These are phyloP conservation scores for Tinea trinotella DNA, from an alignment of 2,888 invertebrate species.

Conservation along the genomic window DNA sequence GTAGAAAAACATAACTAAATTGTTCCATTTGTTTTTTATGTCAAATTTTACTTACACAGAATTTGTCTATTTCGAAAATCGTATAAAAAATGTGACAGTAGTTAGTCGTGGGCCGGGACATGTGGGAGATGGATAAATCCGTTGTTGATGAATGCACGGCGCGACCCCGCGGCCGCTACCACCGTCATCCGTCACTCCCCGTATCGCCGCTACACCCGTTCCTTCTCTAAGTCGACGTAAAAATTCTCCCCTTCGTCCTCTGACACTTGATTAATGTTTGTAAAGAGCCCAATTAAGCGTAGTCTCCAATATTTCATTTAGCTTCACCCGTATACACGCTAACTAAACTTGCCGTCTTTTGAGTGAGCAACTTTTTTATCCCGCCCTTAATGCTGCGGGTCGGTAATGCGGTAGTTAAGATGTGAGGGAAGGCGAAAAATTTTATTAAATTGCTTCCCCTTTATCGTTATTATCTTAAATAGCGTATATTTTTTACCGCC, in stretches of 20 bases:
- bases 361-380: conserved; percentile 19
- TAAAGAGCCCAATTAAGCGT: conserved; percentile 67
- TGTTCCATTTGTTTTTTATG: background rate
- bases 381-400: conserved; percentile 6
- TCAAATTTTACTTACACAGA: background rate
- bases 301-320: conserved; percentile 52
- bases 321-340: conserved; percentile 41
- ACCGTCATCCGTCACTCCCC: conserved; percentile 50
- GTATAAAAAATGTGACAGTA: conserved; percentile 15
- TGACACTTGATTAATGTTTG: conserved; percentile 64
- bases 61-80: conserved; percentile 11
- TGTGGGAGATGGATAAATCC: conserved; percentile 24
- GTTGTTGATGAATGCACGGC: conserved; percentile 48
- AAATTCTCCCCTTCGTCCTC: conserved; percentile 48
- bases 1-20: background rate
- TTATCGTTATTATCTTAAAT: conserved; percentile 17
- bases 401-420: conserved; percentile 16
- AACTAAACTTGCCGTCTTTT: conserved; percentile 7
- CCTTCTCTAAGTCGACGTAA: conserved; percentile 43
- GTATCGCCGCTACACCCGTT: conserved; percentile 30
- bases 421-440: conserved; percentile 13
- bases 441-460: conserved; percentile 16
- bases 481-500: conserved; percentile 8
- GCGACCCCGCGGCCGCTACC: conserved; percentile 35
- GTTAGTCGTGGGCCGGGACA: background rate